A percentile compares a stretch with the other conserved stretches of the same genome.
Evolutionary conservation across 64 coral and sea anemone genomes (phyloP).

Genomic region (Anthopleura sola): DNA sequence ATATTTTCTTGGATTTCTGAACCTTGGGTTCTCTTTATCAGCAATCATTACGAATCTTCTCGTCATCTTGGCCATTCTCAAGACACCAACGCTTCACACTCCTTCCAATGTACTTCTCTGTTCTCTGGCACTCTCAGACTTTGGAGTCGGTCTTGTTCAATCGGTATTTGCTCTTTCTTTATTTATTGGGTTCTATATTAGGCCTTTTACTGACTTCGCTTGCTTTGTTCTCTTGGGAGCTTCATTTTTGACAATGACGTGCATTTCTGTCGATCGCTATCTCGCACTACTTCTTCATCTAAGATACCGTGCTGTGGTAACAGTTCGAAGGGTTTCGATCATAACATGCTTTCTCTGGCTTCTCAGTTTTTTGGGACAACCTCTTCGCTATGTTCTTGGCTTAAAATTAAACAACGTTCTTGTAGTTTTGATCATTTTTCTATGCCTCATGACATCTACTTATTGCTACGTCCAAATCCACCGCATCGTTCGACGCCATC

Average conservation of each 20-base stretch:
- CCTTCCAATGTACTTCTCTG: not conserved
- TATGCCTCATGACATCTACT: not conserved
- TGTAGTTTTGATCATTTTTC: too few species aligned
- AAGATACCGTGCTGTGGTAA: not conserved
- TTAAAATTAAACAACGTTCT: too few species aligned
- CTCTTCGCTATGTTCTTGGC: too few species aligned
- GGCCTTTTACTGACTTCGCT: too few species aligned
- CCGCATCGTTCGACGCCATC: slow-evolving; percentile 13
- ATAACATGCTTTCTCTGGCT: too few species aligned
- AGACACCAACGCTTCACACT: not conserved
- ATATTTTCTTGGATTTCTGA: too few species aligned
- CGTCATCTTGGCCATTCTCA: not conserved
- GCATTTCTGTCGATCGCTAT: not conserved
- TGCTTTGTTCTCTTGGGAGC: too few species aligned
- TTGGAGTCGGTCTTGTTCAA: not conserved
- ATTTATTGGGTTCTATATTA: not conserved
- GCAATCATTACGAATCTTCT: not conserved
- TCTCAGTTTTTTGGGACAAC: too few species aligned
- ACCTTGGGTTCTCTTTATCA: too few species aligned
- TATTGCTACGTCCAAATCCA: not conserved
- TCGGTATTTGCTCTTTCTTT: too few species aligned
- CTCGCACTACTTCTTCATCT: not conserved
- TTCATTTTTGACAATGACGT: not conserved
- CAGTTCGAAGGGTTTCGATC: too few species aligned
- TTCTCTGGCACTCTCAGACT: not conserved